Evolutionary conservation across 2,888 invertebrate species (phyloP), one percentile per base, ranked within the genome.

Genomic region (Odontocerum albicorne): DNA sequence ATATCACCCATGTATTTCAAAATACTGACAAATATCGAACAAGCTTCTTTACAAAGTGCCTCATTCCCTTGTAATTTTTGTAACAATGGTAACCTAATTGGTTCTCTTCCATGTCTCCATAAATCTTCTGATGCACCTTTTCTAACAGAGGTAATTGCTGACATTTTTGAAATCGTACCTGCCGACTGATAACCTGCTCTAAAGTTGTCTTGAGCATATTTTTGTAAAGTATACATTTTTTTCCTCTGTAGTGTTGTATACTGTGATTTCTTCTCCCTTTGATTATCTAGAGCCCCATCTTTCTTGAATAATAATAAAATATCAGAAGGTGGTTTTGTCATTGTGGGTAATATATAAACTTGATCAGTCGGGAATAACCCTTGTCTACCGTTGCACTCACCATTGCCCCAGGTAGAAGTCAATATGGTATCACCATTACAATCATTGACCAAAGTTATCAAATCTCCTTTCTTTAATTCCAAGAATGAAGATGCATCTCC

Each of bases 331-430:
- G 96, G 96, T 67, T 83, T 81, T 2, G 82, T 79, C 60, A 94
- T 75, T 1, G 92, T 88, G 3, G 96, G 93, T 60, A 97, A 71
- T 47, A 96, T 87, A 64, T 92, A 90, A 12, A 96, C 88, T 67
- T 84, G 85, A 66, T 94, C 92, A 0, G 90, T 87, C 1, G 92
- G 89, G 72, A 96, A 94, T 64, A 92, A 84, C 0, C 96, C 96
- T 64, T 82, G 78, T 60, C 82, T 78, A 1, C 82, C 84, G 56
- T 87, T 86, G 46, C 84, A 82, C 63, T 83, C 79, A 10, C 92
- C 92, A 47, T 83, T 82, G 51, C 86, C 87, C 86, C 87, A 88
- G 15, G 84, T 84, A 16, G 81, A 79, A 62, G 83, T 84, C 76
- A 89, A 79, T 17, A 94, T 75, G 3, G 82, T 82, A 66, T 88